Base-by-base conservation (phyloP, 1,140 invertebrate species). In the Ostrea denselamellosa region DNA sequence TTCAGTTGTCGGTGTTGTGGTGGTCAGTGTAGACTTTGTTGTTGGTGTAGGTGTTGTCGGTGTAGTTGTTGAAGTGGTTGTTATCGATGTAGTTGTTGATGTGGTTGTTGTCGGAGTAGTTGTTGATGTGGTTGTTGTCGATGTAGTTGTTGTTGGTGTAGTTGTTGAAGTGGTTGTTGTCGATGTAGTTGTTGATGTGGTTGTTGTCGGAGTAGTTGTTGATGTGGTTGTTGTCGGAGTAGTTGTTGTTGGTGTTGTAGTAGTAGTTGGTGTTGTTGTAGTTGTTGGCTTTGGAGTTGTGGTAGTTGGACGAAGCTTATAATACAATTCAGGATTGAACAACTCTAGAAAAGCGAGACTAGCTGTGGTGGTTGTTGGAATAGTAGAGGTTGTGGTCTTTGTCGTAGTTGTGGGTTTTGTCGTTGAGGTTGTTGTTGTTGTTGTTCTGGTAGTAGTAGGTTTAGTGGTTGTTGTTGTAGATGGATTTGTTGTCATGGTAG, bases 251-350 rank as follows among this genome's bases (percentile, higher is more conserved):
- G 56, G 17, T 7, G 56, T 62, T 62, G 65, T 2, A 10, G 68
- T 77, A 28, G 25, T 10, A 0, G 68, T 34, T 44, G 68, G 0
- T 2, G 68, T 9, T 34, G 68, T 10, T 34, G 25, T 34, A 14
- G 68, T 77, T 0, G 68, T 77, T 14, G 68, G 25, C 10, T 22
- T 25, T 34, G 68, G 14, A 22, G n/a, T 8, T 25, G 65, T 71
- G 3, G 68, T 77, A 28, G 68, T 77, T 77, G 68, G 68, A 10
- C 68, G 22, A 77, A 77, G 68, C 28, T 77, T 77, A 14, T 77
- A 10, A 34, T 77, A 77, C 22, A 77, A 17, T 22, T 77, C 28
- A 77, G 25, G 68, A 10, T 77, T 77, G 10, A 77, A 77, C 28
- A 77, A 28, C 28, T 77, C 68, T 44, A 77, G 14, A 34, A 28